These are phyloP conservation scores for Oceanodroma tethys DNA, from an alignment of 2,113 vertebrate genomes.

Conservation along the genomic window DNA sequence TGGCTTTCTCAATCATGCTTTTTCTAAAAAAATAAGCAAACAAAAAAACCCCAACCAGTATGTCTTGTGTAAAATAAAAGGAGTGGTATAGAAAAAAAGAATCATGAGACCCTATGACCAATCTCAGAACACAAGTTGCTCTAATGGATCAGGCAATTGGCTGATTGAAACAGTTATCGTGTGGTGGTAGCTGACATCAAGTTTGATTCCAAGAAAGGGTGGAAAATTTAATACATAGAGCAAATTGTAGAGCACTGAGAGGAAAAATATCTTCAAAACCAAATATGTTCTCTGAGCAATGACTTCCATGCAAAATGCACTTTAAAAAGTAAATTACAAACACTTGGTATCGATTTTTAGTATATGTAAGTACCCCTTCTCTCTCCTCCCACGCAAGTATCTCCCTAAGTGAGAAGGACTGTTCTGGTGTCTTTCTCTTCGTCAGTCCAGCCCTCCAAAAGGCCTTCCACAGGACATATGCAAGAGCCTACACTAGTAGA, in stretches of 20 bases:
- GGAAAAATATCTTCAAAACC: neutral
- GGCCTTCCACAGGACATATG: neutral
- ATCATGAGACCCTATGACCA: neutral
- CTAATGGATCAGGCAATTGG: neutral
- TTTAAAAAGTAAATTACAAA: neutral
- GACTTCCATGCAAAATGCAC: neutral
- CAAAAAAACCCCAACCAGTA: neutral
- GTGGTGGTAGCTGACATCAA: neutral
- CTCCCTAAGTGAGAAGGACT: neutral
- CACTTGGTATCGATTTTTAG: neutral
- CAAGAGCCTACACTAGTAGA: neutral
- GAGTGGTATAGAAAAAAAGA: neutral
- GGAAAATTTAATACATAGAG: neutral
- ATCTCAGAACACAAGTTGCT: neutral
- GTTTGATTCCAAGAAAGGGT: neutral
- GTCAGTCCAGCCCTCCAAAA: neutral
- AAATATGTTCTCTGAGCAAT: neutral
- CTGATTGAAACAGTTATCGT: rapidly evolving
- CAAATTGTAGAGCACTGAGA: neutral
- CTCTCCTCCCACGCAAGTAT: neutral
- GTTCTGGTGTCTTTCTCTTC: neutral
- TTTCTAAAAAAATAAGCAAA: neutral
- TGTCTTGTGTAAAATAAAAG: neutral
- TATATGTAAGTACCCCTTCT: rapidly evolving
- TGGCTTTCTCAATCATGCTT: neutral